phyloP scores from a whole-genome alignment of 2,888 invertebrate genomes.

The Athalia cordata region DNA sequence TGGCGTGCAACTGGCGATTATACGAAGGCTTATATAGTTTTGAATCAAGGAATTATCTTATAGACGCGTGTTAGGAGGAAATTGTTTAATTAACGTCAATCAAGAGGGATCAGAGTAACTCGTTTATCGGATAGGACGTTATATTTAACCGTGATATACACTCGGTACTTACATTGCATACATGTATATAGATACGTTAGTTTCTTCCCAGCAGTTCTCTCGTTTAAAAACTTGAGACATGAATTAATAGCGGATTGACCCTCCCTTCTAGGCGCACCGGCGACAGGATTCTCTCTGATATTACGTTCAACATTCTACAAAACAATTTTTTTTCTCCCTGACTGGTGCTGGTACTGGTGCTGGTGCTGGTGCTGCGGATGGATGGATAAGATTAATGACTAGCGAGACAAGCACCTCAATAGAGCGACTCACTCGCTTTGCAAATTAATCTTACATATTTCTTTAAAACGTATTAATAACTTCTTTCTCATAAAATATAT shows the following conservation, averaged over 20 bases:
- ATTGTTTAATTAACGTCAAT: slow-evolving; percentile 11
- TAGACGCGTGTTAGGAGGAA: neutral
- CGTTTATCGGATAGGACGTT: neutral
- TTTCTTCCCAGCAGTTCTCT: neutral
- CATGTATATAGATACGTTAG: neutral
- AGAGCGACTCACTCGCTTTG: slow-evolving; percentile 61
- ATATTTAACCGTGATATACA: neutral
- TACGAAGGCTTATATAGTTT: neutral
- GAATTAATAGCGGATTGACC: slow-evolving; percentile 62
- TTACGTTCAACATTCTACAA: slow-evolving; percentile 64
- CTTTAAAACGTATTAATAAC: slow-evolving; percentile 66
- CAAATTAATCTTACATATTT: slow-evolving; percentile 67
- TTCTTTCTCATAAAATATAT: slow-evolving; percentile 13
- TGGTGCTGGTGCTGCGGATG: neutral
- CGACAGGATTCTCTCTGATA: slow-evolving; percentile 67
- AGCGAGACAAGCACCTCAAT: slow-evolving; percentile 63
- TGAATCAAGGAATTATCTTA: neutral
- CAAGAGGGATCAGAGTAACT: neutral
- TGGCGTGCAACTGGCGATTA: too few relatives aligned
- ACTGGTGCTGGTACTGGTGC: neutral
- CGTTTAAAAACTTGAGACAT: slow-evolving; percentile 60
- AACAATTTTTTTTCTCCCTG: slow-evolving; percentile 62
- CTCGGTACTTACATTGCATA: neutral
- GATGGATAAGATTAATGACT: slow-evolving; percentile 65
- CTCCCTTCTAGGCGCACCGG: slow-evolving; percentile 60